Percentiles rank a stretch among this genome's conserved stretches.
These are phyloP conservation scores for Pseudochromis fuscus DNA, from an alignment of 2,797 vertebrate species.

Conservation along the genomic window DNA sequence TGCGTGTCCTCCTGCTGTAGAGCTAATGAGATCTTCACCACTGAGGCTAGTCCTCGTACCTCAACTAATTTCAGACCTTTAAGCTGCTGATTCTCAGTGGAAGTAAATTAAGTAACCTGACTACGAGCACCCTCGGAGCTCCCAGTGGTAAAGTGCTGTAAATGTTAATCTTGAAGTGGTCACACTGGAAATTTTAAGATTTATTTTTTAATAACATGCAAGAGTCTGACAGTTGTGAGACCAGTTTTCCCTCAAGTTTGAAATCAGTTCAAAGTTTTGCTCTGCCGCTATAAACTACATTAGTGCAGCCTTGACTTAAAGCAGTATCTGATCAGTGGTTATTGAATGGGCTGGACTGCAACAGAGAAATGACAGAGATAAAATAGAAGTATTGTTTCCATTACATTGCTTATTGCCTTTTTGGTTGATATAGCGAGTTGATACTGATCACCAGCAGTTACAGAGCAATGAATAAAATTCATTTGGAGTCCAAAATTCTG, in stretches of 20 bases:
- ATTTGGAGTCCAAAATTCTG: not conserved
- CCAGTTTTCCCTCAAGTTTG: not conserved
- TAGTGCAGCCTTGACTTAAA: too few relatives aligned
- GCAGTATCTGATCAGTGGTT: not conserved
- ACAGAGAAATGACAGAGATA: too few relatives aligned
- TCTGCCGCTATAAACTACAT: too few relatives aligned
- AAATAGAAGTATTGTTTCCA: not conserved
- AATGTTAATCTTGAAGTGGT: constrained; percentile 7
- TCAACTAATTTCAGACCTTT: constrained; percentile 76
- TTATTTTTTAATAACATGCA: not conserved
- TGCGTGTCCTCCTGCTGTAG: constrained; percentile 27
- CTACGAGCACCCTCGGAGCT: constrained; percentile 28
- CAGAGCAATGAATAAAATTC: too few relatives aligned
- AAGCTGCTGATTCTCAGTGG: constrained; percentile 72
- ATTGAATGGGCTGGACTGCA: not conserved
- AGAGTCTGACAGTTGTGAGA: not conserved
- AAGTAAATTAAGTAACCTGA: constrained; percentile 68
- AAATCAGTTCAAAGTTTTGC: not conserved
- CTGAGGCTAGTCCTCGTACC: constrained; percentile 49
- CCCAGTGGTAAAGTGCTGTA: constrained; percentile 15
- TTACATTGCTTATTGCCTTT: not conserved
- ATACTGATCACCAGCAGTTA: not conserved
- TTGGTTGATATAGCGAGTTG: not conserved
- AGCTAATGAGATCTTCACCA: constrained; percentile 70
- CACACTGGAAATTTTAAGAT: not conserved